Evolutionary conservation across 2,888 invertebrate species (phyloP), one percentile per base, ranked within the genome.

Genomic region (Agapetus fuscipes): DNA sequence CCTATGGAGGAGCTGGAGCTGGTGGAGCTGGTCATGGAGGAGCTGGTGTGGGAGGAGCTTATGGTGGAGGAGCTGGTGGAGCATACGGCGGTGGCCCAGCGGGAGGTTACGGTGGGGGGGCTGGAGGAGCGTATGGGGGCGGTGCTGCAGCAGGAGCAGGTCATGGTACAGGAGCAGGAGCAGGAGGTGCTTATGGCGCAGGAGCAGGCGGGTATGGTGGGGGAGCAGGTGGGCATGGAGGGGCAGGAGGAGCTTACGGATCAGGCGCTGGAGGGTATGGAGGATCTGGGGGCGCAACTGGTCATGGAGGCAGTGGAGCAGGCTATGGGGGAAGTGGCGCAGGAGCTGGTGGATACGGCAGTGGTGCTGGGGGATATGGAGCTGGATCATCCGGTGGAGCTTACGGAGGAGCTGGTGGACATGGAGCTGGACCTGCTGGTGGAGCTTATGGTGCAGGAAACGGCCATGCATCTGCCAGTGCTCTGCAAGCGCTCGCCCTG

Each of bases 1-100:
- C 17, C 2, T 17, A 9, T 26, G 27, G 32, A 11, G 31, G 32
- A 32, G 13, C 12, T 13, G 37, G 20, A 13, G 29, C 16, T 15
- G 34, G 25, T 3, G 37, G 24, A 17, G 17, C 25, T 17, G 42
- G 30, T 28, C 12, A 31, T 13, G 26, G 38, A 17, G 36, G 35
- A 2, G 26, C 25, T n/a, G 14, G 30, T 7, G 10, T 26, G 3
- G 30, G 30, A 3, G 33, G 33, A 17, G 17, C 17, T 12, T 17
- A 17, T 15, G 38, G 33, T n/a, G 37, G 30, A 4, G 34, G 20
- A 17, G 29, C 39, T 3, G 32, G 29, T n/a, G 29, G 34, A 10
- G 34, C 26, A 12, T 20, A 35, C 10, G 36, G 26, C 20, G 39
- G 34, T 34, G 17, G 17, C 6, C 11, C 17, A 13, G 40, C 36